These are phyloP conservation scores for Neoitamus cyanurus DNA, from an alignment of 2,888 invertebrate species.

Conservation along the genomic window DNA sequence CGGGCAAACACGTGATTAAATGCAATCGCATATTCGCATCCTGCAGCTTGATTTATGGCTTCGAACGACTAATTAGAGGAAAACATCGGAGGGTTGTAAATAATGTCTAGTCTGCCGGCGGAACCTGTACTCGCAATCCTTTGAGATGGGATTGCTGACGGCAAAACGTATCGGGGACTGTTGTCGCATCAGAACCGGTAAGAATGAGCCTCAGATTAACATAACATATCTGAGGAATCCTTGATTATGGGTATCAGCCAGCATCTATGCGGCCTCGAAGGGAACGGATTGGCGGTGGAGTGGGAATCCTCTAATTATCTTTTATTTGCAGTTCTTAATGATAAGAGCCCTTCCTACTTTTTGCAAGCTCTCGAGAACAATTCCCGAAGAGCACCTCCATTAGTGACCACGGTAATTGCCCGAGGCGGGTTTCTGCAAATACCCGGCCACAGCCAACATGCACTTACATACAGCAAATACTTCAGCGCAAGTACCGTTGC, in stretches of 20 bases:
- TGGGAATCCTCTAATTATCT: constrained; percentile 56
- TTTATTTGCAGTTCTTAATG: constrained; percentile 56
- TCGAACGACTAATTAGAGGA: constrained; percentile 48
- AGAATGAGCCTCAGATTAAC: constrained; percentile 32
- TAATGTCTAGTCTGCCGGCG: constrained; percentile 20
- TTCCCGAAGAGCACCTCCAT: constrained; percentile 55
- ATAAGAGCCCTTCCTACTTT: constrained; percentile 53
- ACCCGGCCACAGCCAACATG: constrained; percentile 40
- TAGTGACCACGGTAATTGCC: constrained; percentile 57
- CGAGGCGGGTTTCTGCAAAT: constrained; percentile 54
- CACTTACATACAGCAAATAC: constrained; percentile 33
- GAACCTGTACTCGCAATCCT: constrained; percentile 14
- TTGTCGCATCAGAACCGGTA: neutral
- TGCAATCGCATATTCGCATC: constrained; percentile 50
- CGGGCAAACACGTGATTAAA: constrained; percentile 52
- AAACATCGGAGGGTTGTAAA: constrained; percentile 22
- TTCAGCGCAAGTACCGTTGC: constrained; percentile 39
- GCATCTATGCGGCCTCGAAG: neutral
- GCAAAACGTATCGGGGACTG: neutral
- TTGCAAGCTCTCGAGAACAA: constrained; percentile 53
- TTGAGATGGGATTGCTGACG: constrained; percentile 27
- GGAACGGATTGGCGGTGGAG: constrained; percentile 45
- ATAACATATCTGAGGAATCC: constrained; percentile 23
- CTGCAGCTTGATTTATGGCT: constrained; percentile 54
- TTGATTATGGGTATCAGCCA: neutral